Evolutionary conservation across 2,113 vertebrate genomes (phyloP), one percentile per base, ranked within the genome.

Genomic region (Gnathonemus longibarbis): DNA sequence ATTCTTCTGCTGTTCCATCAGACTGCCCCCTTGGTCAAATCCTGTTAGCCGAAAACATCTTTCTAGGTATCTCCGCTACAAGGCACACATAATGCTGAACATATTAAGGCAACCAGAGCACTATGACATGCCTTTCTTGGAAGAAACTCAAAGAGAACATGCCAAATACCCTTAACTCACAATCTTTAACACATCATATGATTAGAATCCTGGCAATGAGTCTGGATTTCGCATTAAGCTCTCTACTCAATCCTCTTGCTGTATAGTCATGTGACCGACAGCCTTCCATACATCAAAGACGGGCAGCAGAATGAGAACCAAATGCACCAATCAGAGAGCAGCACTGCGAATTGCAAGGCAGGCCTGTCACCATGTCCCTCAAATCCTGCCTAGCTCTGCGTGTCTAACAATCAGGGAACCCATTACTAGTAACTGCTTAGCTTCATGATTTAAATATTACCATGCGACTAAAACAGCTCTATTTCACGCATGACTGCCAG

Each of bases 381-480:
- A 80, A 42, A 80, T 80, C 31, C 74, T 39, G 74, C 31, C 74
- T 35, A 42, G 74, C 35, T 80, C 15, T 19, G 74, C 35, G 5
- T 80, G 17, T 80, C 74, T 80, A 42, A 80, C 35, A 80, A 80
- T 80, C 74, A 80, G 15, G 13, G 35, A 39, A 35, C 13, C 35
- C 35, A 80, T 80, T 35, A 42, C 35, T 80, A 80, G 74, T 7
- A 42, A 80, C 35, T 80, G 74, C 35, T 42, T 42, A 80, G 74
- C 74, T 42, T 80, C 74, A 80, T 80, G 74, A 80, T 80, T 80
- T 80, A 80, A 80, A 80, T 80, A 80, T 42, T 42, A 42, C 74
- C 74, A 80, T 19, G 31, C 15, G 15, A 39, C 74, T 80, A 80
- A 80, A 70, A 70, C 62, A 70, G 62, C 62, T 70, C 62, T 70